Evolutionary conservation across 2,113 vertebrate species (phyloP).

Genomic region (Tragulus kanchil): DNA sequence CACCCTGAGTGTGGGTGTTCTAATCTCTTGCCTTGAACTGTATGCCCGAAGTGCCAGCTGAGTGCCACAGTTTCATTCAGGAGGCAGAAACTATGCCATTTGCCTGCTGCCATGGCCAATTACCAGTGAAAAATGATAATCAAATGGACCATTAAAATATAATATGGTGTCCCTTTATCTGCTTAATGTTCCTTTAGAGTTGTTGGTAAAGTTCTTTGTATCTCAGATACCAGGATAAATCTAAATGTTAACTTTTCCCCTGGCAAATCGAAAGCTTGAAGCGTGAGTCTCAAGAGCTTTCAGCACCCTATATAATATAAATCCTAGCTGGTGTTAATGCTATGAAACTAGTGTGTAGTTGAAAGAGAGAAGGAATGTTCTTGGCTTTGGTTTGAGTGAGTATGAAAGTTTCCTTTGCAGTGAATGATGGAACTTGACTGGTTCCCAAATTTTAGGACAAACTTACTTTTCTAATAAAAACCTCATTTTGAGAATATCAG

Average conservation of each 20-base stretch:
- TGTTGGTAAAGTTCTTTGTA: slow-evolving; percentile 59
- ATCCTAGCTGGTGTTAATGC: slow-evolving; percentile 42
- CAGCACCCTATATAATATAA: not conserved
- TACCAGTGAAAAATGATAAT: slow-evolving; percentile 36
- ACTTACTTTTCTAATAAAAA: slow-evolving; percentile 58
- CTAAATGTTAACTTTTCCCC: slow-evolving; percentile 24
- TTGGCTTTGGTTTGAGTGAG: not conserved
- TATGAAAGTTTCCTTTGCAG: not conserved
- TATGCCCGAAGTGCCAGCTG: not conserved
- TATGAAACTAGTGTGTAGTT: not conserved
- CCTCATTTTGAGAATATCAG: slow-evolving; percentile 5
- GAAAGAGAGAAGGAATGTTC: not conserved
- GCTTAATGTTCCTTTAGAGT: not conserved
- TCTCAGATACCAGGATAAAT: slow-evolving; percentile 67
- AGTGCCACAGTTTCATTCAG: slow-evolving; percentile 35
- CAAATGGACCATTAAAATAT: slow-evolving; percentile 10
- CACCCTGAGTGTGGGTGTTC: not conserved
- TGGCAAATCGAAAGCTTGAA: slow-evolving; percentile 65
- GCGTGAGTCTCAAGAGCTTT: not conserved
- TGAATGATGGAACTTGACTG: not conserved
- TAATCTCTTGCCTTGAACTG: slow-evolving; percentile 61
- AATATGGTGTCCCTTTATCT: slow-evolving; percentile 34
- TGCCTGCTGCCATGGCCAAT: not conserved
- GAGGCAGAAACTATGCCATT: not conserved
- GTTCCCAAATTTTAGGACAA: slow-evolving; percentile 42